phyloP scores from a whole-genome alignment of 2,888 invertebrate species.

The Campoplex nolae region DNA sequence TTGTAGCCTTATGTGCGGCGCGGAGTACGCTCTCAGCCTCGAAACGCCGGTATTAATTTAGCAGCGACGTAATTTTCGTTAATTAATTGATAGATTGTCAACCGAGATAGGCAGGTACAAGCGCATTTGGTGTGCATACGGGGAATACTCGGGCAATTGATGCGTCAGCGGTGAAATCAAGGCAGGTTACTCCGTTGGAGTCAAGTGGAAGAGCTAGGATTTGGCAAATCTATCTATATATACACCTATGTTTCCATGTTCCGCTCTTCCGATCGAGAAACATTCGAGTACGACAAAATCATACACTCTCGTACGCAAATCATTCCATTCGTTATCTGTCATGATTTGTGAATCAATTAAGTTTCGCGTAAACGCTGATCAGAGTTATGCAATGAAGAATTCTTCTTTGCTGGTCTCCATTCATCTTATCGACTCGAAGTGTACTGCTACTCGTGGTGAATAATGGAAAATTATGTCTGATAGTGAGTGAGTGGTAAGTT shows the following conservation, averaged over 20 bases:
- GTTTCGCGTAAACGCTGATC: constrained; percentile 77
- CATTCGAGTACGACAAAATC: constrained; percentile 46
- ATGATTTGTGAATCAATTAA: constrained; percentile 80
- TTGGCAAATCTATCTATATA: constrained; percentile 2
- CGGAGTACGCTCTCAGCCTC: constrained; percentile 60
- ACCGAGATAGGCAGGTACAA: constrained; percentile 77
- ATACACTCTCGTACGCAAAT: constrained; percentile 70
- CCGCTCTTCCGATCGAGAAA: constrained; percentile 1
- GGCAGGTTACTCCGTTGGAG: constrained; percentile 25
- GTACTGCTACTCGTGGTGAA: not conserved
- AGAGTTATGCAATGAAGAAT: constrained; percentile 33
- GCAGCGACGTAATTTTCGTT: constrained; percentile 82
- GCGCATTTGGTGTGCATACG: constrained; percentile 70
- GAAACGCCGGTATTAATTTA: constrained; percentile 79
- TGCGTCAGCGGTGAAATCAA: constrained; percentile 38
- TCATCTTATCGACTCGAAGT: not conserved
- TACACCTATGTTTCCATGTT: not conserved
- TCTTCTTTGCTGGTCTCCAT: not conserved
- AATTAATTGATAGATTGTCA: constrained; percentile 84
- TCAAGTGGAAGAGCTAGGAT: constrained; percentile 38
- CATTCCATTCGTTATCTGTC: constrained; percentile 76
- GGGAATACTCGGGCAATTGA: constrained; percentile 35
- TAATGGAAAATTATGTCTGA: not conserved
- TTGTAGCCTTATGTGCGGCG: constrained; percentile 36
- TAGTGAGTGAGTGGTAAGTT: not conserved